phyloP scores from a whole-genome alignment of 2,113 vertebrate species.

The Thunnus thynnus region DNA sequence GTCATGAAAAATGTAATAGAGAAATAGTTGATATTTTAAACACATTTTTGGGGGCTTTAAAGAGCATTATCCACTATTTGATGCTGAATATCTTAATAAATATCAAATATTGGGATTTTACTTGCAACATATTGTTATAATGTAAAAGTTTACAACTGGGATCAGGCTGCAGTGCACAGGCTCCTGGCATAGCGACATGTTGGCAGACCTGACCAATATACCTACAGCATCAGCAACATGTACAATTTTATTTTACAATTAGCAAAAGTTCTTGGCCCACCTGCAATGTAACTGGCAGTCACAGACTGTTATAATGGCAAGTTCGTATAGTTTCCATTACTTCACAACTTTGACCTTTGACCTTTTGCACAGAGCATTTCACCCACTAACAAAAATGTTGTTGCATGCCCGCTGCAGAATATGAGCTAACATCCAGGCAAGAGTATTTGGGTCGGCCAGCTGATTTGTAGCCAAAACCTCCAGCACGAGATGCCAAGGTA shows the following conservation, averaged over 20 bases:
- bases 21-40: no score
- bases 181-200: background rate
- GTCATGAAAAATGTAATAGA: no score
- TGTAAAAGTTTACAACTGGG: background rate
- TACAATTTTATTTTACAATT: background rate
- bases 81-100: background rate
- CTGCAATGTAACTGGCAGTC: background rate
- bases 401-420: slow-evolving; percentile 13
- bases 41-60: no score
- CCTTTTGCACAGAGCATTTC: slow-evolving; percentile 10
- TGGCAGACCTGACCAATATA: background rate
- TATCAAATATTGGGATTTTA: background rate
- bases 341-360: slow-evolving; percentile 28
- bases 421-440: slow-evolving; percentile 1
- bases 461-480: slow-evolving; percentile 26
- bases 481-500: slow-evolving; percentile 17
- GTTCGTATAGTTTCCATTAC: background rate
- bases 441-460: background rate
- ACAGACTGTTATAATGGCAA: background rate
- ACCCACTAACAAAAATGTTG: slow-evolving; percentile 23
- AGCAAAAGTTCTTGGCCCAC: background rate
- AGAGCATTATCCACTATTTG: no score
- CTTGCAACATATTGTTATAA: no score
- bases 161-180: background rate
- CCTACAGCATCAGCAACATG: background rate